Conservation (phyloP, 2,888 invertebrate species). For the Drosophila maculinotata region DNA sequence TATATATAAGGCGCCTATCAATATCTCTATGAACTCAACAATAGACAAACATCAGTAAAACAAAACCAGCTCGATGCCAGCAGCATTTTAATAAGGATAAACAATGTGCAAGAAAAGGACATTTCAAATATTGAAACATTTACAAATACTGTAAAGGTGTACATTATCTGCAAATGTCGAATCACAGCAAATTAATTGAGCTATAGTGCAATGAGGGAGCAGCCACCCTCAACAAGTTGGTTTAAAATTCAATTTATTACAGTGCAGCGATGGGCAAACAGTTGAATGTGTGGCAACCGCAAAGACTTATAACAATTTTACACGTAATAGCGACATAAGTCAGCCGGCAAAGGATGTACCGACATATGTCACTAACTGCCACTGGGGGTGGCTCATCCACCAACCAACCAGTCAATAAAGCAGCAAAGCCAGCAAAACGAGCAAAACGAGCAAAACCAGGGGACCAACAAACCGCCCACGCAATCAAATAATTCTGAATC, state of each 20-base stretch:
- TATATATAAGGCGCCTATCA: not conserved
- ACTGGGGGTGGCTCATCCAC: slow-evolving; percentile 46
- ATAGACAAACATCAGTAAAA: too few species aligned
- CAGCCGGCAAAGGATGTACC: slow-evolving; percentile 71
- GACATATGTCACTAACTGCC: slow-evolving; percentile 80
- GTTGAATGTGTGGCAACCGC: slow-evolving; percentile 70
- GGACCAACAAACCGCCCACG: slow-evolving; percentile 79
- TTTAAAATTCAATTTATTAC: slow-evolving; percentile 73
- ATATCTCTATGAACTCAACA: not conserved
- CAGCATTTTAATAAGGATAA: too few species aligned
- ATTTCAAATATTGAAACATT: too few species aligned
- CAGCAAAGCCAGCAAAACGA: too few species aligned
- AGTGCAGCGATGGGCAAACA: slow-evolving; percentile 17
- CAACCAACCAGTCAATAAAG: slow-evolving; percentile 14
- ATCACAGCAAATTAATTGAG: slow-evolving; percentile 79
- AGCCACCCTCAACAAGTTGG: slow-evolving; percentile 14
- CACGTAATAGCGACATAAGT: slow-evolving; percentile 84
- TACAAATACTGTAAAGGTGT: not conserved
- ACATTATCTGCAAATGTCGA: slow-evolving; percentile 66
- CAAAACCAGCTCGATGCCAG: too few species aligned
- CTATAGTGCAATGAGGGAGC: slow-evolving; percentile 4
- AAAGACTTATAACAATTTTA: slow-evolving; percentile 83
- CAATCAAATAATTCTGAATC: slow-evolving; percentile 83
- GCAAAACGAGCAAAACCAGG: too few species aligned
- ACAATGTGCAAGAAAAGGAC: too few species aligned